Evolutionary conservation across 2,888 invertebrate genomes (phyloP), one percentile per base, ranked within the genome.

Genomic region (Entomobrya proxima): DNA sequence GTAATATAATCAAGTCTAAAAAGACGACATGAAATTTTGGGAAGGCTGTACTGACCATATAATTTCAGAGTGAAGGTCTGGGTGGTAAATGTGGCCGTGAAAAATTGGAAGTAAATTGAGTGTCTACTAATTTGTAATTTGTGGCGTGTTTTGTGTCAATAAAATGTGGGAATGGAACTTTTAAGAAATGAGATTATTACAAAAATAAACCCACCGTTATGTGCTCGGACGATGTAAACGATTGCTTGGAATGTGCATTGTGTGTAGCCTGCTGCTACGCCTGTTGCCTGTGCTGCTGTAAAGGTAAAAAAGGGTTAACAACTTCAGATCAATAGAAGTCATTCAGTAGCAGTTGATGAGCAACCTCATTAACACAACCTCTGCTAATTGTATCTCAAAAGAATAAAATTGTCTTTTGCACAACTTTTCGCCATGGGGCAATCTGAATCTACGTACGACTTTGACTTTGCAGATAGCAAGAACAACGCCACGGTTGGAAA

Each of bases 201-300:
- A 55, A 13, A 9, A 55, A 55, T 55, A 15, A 55, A 55, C n/a
- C n/a, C 18, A 21, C n/a, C 11, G 30, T n/a, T 47, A 82, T 82
- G 82, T 82, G 82, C 44, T 82, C 82, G 21, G 82, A 82, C 18
- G 82, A 82, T 50, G 18, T 82, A 15, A 82, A 82, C 58, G 82
- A 82, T 64, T 82, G 82, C 24, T 7, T 82, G 24, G 82, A 82
- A 27, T 82, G 82, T 75, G 82, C 82, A 2, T 58, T 82, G 72
- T 82, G 82, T 18, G 58, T 82, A 0, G 82, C 82, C 15, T 64
- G 82, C 50, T 82, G 82, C 18, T 82, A 82, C 37, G 82, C 82
- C n/a, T 82, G 82, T 50, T 82, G 82, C 47, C 30, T 75, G 7
- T 82, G 82, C 52, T 82, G 82, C 32, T 82, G 82, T 18, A 82